phyloP scores from a whole-genome alignment of 2,113 vertebrate genomes.

The Polypterus senegalus region DNA sequence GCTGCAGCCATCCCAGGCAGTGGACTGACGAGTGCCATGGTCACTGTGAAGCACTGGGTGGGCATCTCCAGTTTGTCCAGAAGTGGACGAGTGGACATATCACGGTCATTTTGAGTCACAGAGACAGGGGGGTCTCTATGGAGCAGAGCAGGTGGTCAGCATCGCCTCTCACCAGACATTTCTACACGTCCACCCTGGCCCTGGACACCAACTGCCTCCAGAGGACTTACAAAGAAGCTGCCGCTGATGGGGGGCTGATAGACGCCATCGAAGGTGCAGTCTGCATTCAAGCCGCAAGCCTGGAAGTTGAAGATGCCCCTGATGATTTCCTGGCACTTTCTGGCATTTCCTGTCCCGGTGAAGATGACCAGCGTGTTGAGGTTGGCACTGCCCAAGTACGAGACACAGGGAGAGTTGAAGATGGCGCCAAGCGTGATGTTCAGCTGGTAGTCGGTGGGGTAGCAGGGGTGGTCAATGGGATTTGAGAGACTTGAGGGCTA shows the following conservation, averaged over 20 bases:
- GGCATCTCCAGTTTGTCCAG: too few relatives aligned
- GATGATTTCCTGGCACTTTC: constrained; percentile 27
- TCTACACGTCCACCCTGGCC: background rate
- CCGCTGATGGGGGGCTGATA: constrained; percentile 43
- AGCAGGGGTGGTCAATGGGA: constrained; percentile 46
- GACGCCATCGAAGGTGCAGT: constrained; percentile 43
- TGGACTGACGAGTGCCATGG: too few relatives aligned
- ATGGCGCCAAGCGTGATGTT: constrained; percentile 20
- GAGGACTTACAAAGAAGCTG: constrained; percentile 44
- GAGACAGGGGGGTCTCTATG: too few relatives aligned
- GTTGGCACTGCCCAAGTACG: background rate
- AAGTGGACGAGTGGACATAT: too few relatives aligned
- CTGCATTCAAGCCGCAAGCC: constrained; percentile 17
- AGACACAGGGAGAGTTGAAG: constrained; percentile 39
- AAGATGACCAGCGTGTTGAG: constrained; percentile 25
- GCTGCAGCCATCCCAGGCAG: too few relatives aligned
- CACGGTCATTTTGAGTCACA: too few relatives aligned
- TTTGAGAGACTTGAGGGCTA: background rate
- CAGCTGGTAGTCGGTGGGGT: constrained; percentile 34
- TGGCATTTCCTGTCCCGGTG: constrained; percentile 32
- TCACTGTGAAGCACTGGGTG: too few relatives aligned
- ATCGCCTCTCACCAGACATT: background rate
- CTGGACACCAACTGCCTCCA: too few relatives aligned
- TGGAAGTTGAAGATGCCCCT: constrained; percentile 43
- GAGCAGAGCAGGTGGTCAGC: too few relatives aligned